Conservation (phyloP, 2,113 vertebrate genomes). For the Panthera leo region DNA sequence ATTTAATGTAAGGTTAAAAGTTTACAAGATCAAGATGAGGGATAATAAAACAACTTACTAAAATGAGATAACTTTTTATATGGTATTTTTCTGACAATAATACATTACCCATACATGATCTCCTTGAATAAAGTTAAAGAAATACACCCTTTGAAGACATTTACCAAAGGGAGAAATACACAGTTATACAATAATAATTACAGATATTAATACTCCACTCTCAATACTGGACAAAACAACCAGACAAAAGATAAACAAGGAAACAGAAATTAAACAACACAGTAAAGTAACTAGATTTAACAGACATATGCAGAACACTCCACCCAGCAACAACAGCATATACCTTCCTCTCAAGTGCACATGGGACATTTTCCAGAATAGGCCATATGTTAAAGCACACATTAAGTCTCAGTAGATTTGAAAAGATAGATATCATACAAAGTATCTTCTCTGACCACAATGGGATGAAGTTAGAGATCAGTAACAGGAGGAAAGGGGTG, state of each 20-base stretch:
- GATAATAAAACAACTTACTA: conserved; percentile 6
- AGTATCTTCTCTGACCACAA: background rate
- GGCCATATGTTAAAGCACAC: background rate
- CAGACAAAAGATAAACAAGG: background rate
- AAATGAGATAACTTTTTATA: conserved; percentile 4
- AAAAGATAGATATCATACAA: background rate
- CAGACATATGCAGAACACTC: background rate
- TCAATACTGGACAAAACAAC: background rate
- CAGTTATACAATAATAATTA: background rate
- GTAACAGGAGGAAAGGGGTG: background rate
- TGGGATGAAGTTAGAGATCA: background rate
- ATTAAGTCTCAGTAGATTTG: background rate
- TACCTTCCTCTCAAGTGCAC: background rate
- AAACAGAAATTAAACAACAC: background rate
- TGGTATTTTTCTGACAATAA: conserved; percentile 23
- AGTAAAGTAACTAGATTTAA: background rate
- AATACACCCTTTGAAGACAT: background rate
- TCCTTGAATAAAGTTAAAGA: conserved; percentile 1
- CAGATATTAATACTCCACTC: background rate
- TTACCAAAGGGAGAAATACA: background rate
- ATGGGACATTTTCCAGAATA: background rate
- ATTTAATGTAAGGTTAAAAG: background rate
- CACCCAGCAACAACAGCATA: background rate
- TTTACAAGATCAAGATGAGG: background rate
- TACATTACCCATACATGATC: background rate